Evolutionary conservation across 2,797 vertebrate genomes (phyloP), one percentile per base, ranked within the genome.

Genomic region (Meda fulgida): DNA sequence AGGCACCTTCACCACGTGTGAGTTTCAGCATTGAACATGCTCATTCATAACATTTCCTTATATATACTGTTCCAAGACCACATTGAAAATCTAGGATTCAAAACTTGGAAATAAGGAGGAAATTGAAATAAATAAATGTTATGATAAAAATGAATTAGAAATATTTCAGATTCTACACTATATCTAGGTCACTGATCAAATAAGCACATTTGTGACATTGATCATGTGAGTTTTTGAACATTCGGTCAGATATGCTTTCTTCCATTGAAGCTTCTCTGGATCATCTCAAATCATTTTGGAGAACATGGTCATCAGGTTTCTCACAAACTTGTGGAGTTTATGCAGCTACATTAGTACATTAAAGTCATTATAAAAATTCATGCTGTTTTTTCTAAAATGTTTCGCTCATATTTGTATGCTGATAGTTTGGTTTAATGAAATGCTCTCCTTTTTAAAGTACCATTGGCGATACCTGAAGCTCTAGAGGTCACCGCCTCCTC

Each of bases 1-100:
- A 87, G 97, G 96, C 66, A 93, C 96, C 71, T 95, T 94, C 84
- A 96, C 96, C 26, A 99, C 97, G 86, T 72, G 98, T 98, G 92
- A 93, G 96, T 92, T 21, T 21, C 16, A 55, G n/a, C 29, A 21
- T 18, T 80, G 13, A 76, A 60, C 71, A 31, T 23, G 19, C 16
- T 58, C 31, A 51, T 70, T 9, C 10, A n/a, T 66, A 67, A 48
- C 18, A 53, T 26, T 51, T 34, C 46, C 63, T 36, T 8, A 40
- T 36, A 36, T 58, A 58, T 18, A 9, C 60, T 63, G 53, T 60
- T 26, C 23, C 4, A 26, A 26, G 75, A 40, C 11, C 23, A n/a
- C 31, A 58, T 16, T 58, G 53, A 58, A 76, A n/a, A 38, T 60
- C 23, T 76, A 51, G 11, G 21, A 23, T 76, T 55, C 2, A 16